These are phyloP conservation scores for Podarcis cretensis DNA, from an alignment of 2,113 vertebrate genomes.

Conservation along the genomic window DNA sequence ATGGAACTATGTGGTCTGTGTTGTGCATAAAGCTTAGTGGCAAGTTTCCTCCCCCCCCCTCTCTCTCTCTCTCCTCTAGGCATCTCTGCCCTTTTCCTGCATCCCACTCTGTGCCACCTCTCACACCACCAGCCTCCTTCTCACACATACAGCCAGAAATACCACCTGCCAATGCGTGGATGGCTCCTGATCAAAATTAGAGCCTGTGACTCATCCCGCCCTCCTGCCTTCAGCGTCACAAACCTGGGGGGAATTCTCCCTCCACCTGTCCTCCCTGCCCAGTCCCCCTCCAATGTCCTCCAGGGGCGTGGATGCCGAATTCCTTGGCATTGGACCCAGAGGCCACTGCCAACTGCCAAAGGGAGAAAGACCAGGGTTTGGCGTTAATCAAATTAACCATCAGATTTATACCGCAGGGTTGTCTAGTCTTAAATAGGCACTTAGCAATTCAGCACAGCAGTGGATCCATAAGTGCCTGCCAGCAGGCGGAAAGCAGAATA, in stretches of 20 bases:
- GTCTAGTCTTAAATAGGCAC: not conserved
- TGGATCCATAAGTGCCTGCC: not conserved
- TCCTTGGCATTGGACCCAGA: not conserved
- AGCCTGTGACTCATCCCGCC: not conserved
- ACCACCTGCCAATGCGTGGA: not conserved
- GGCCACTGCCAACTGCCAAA: not conserved
- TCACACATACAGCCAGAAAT: not conserved
- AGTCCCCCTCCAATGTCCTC: not conserved
- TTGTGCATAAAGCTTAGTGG: too few relatives aligned
- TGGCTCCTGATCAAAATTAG: not conserved
- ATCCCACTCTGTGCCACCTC: not conserved
- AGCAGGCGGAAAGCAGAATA: not conserved
- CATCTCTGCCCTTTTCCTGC: not conserved
- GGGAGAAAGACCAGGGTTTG: not conserved
- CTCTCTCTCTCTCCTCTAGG: too few relatives aligned
- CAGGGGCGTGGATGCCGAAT: too few relatives aligned
- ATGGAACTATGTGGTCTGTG: too few relatives aligned
- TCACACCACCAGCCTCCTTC: not conserved
- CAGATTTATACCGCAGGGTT: not conserved
- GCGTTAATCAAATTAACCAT: not conserved
- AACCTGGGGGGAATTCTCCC: not conserved
- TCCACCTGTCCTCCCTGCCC: not conserved
- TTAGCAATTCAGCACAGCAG: not conserved
- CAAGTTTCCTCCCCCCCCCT: too few relatives aligned
- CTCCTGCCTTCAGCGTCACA: not conserved